Conservation (phyloP, 2,113 vertebrate species). For the Coracopsis vasa region DNA sequence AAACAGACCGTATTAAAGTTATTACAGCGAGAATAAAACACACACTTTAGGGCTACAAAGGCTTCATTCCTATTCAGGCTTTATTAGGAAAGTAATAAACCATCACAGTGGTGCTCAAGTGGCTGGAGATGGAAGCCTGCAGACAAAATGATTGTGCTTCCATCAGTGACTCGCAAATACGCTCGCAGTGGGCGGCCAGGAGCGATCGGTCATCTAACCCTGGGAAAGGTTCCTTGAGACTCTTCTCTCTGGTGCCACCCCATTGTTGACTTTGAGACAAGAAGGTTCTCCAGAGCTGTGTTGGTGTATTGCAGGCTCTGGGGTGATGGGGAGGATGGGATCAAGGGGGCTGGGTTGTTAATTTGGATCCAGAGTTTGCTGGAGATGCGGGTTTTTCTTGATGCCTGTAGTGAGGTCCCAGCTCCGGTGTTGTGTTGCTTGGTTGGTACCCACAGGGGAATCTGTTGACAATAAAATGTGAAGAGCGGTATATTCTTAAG, state of each 20-base stretch:
- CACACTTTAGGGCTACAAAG: background rate
- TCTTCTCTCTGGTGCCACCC: rapidly evolving
- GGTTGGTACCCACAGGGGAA: background rate
- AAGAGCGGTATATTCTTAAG: background rate
- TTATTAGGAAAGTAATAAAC: background rate
- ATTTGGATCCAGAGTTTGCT: background rate
- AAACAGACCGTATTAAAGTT: background rate
- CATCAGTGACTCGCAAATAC: background rate
- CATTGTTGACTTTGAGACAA: background rate
- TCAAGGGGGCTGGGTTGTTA: background rate
- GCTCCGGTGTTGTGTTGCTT: rapidly evolving
- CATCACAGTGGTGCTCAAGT: background rate
- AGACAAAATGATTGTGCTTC: background rate
- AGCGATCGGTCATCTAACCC: rapidly evolving
- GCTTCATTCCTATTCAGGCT: background rate
- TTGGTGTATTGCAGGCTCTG: background rate
- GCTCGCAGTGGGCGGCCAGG: rapidly evolving
- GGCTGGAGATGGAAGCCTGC: background rate
- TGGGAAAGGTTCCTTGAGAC: background rate
- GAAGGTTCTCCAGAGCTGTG: background rate
- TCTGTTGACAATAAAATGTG: background rate
- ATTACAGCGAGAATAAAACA: background rate
- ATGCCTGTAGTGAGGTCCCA: background rate
- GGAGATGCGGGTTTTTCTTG: background rate
- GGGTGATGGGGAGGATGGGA: background rate